Evolutionary conservation across 2,888 invertebrate species (phyloP), one percentile per base, ranked within the genome.

Genomic region (Galeruca laticollis): DNA sequence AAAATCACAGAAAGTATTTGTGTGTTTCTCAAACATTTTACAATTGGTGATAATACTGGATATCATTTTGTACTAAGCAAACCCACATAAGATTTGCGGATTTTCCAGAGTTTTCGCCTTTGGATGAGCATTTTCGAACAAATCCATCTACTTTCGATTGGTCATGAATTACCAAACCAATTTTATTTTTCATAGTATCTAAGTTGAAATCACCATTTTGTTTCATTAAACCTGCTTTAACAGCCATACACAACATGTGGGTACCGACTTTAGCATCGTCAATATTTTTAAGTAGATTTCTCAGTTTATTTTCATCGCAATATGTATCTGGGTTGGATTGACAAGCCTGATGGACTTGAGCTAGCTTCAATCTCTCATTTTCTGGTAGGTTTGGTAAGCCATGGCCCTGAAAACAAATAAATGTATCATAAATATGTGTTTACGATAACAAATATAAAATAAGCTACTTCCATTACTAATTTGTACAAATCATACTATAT

Each of bases 191-290:
- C 56, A 74, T 69, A 15, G 62, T 51, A 13, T 31, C n/a, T 6
- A 18, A 51, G 13, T 71, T 35, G 8, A 73, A 51, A 2, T 70
- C 68, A 3, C 74, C 74, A 9, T 72, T 69, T n/a, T 37, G 11
- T 26, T 37, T 60, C 57, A 70, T 69, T 8, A 74, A 54, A 21
- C 73, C 73, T 6, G 72, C 74, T n/a, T 71, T 73, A 13, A 60
- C 64, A 2, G 74, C 64, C 74, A 74, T 74, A 40, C 74, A 74
- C 11, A 65, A 40, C 74, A 74, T 74, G 59, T 74, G 74, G 11
- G 62, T 54, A 11, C 69, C 69, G 13, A 61, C 73, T 61, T 71
- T 64, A 2, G 2, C 3, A 31, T 74, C 60, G 33, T 74, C 35
- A 15, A 68, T 15, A 60, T 71, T 47, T 4, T 69, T 56, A 1